Percentiles rank a stretch among this genome's conserved stretches.
Evolutionary conservation across 2,797 vertebrate genomes (phyloP).

Genomic region (Arremon brunneinucha): DNA sequence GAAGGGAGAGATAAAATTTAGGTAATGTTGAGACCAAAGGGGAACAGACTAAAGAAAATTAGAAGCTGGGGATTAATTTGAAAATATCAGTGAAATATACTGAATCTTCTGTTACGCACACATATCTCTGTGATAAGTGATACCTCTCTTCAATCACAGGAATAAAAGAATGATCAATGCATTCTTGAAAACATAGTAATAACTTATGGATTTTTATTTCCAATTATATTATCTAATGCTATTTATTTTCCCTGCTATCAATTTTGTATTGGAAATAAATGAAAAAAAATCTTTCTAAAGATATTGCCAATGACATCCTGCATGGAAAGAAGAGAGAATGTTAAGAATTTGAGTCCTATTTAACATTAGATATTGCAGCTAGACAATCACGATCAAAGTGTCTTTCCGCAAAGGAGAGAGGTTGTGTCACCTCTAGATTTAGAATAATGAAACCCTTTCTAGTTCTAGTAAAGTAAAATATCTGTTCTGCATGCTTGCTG

Average conservation of each 20-base stretch:
- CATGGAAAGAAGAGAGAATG: neutral
- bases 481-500: constrained; percentile 4
- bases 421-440: neutral
- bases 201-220: neutral
- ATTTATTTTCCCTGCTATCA: neutral
- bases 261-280: neutral
- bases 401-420: neutral
- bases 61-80: neutral
- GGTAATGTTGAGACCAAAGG: neutral
- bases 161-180: neutral
- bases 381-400: neutral
- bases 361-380: neutral
- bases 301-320: neutral
- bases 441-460: neutral
- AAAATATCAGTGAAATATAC: neutral
- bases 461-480: neutral
- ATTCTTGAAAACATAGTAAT: neutral
- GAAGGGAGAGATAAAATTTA: neutral
- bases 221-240: neutral
- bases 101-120: neutral
- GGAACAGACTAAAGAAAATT: neutral
- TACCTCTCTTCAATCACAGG: neutral
- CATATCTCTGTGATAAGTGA: neutral
- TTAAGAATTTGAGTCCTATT: neutral
- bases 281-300: neutral